Evolutionary conservation across 2,113 vertebrate genomes (phyloP).

Genomic region (Thunnus maccoyii): DNA sequence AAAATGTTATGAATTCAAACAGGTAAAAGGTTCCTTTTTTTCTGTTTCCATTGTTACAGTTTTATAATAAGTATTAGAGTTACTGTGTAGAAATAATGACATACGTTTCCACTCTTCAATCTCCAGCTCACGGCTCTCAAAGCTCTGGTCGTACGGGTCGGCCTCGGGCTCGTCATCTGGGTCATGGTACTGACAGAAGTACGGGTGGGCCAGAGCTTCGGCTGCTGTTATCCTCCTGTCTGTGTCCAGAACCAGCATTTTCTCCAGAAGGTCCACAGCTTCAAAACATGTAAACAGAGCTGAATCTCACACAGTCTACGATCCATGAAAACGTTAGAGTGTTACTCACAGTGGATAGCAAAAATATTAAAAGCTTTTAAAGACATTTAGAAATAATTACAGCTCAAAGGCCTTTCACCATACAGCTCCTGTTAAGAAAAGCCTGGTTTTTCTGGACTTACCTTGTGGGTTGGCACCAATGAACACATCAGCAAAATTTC

Average conservation of each 20-base stretch:
- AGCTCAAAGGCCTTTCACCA: not conserved
- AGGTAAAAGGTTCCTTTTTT: not conserved
- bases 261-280: slow-evolving; percentile 98
- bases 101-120: slow-evolving; percentile 99
- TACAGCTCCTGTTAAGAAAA: not conserved
- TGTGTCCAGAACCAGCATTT: slow-evolving; percentile 98
- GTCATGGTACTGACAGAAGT: slow-evolving; percentile 97
- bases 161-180: slow-evolving; percentile 97
- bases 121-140: slow-evolving; percentile 95
- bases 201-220: slow-evolving; percentile 93
- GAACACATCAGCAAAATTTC: slow-evolving; percentile 98
- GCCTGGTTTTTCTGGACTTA: slow-evolving; percentile 77
- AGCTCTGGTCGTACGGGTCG: slow-evolving; percentile 97
- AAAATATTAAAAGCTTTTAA: too few species aligned
- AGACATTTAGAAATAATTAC: not conserved
- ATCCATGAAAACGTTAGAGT: not conserved
- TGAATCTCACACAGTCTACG: not conserved
- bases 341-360: not conserved
- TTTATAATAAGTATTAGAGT: not conserved
- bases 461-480: slow-evolving; percentile 96
- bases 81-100: slow-evolving; percentile 56
- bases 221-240: slow-evolving; percentile 97
- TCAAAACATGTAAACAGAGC: not conserved
- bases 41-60: too few species aligned
- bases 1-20: not conserved